Evolutionary conservation across 53 echinoderm and acorn worm species (phyloP).

Genomic region (Pentamera pediparva): DNA sequence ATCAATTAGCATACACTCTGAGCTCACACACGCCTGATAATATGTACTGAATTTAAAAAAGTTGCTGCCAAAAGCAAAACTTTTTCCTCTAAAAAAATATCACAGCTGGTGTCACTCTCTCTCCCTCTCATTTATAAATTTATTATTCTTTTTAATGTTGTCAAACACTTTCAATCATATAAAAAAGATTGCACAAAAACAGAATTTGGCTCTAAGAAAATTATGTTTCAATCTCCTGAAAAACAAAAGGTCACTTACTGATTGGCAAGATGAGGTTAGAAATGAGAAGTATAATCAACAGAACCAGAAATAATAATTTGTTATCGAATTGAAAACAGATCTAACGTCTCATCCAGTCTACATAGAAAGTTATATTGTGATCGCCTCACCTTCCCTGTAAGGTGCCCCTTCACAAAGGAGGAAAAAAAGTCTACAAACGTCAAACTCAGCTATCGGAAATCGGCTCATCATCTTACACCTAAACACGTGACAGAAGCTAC

Average conservation of each 20-base stretch:
- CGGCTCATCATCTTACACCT: no score
- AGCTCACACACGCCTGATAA: conserved; percentile 41
- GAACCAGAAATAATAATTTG: no score
- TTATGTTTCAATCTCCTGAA: conserved; percentile 42
- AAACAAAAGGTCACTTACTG: conserved; percentile 46
- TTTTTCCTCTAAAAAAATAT: conserved; percentile 33
- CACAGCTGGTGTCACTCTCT: conserved; percentile 37
- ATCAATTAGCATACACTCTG: conserved; percentile 24
- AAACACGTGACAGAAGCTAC: conserved; percentile 8
- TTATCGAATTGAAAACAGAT: no score
- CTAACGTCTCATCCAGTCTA: no score
- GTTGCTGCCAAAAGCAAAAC: conserved; percentile 29
- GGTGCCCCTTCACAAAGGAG: no score
- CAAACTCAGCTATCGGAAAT: no score
- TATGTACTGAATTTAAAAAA: conserved; percentile 38
- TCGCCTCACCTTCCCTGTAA: no score
- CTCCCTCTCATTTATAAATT: conserved; percentile 7
- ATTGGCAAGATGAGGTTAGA: conserved; percentile 45
- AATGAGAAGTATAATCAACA: conserved; percentile 29
- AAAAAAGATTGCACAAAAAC: conserved; percentile 45
- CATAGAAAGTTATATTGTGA: no score
- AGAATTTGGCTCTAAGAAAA: conserved; percentile 45
- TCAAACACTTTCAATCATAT: conserved; percentile 40
- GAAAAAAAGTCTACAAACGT: no score
- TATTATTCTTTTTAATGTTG: background rate